These are phyloP conservation scores for Danio albolineatus DNA, from an alignment of 2,797 vertebrate species.

Conservation along the genomic window DNA sequence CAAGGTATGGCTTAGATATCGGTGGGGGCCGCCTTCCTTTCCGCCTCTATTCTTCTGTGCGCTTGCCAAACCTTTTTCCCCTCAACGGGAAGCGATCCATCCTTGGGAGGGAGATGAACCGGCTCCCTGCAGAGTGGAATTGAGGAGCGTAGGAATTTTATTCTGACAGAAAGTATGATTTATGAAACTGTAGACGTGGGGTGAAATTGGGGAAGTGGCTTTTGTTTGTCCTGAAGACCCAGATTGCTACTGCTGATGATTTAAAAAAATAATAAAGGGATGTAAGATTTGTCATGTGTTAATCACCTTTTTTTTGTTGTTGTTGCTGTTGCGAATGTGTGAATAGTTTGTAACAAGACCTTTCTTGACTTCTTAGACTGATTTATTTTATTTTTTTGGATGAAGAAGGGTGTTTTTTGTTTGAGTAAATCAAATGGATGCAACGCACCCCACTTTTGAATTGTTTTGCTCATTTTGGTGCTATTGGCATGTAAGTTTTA, in stretches of 20 bases:
- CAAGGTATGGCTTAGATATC: slow-evolving; percentile 63
- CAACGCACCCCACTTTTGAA: too few species aligned
- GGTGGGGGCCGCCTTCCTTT: slow-evolving; percentile 57
- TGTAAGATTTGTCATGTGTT: neutral
- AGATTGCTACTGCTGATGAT: neutral
- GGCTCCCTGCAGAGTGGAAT: slow-evolving; percentile 30
- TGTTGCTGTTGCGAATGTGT: too few species aligned
- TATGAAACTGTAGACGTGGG: slow-evolving; percentile 34
- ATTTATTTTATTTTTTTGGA: too few species aligned
- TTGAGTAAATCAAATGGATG: too few species aligned
- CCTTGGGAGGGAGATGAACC: slow-evolving; percentile 30
- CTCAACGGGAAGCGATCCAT: slow-evolving; percentile 57
- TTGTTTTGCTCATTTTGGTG: too few species aligned
- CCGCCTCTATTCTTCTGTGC: slow-evolving; percentile 63
- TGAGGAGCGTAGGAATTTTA: slow-evolving; percentile 40
- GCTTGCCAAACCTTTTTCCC: slow-evolving; percentile 59
- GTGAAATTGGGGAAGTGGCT: neutral
- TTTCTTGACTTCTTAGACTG: too few species aligned
- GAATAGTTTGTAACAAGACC: too few species aligned
- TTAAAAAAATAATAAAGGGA: too few species aligned
- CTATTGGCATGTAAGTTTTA: too few species aligned
- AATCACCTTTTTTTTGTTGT: too few species aligned
- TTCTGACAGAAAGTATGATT: slow-evolving; percentile 31
- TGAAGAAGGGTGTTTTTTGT: too few species aligned
- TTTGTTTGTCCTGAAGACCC: slow-evolving; percentile 5